Conservation (phyloP, 2,797 vertebrate genomes). For the Myotis vivesi region DNA sequence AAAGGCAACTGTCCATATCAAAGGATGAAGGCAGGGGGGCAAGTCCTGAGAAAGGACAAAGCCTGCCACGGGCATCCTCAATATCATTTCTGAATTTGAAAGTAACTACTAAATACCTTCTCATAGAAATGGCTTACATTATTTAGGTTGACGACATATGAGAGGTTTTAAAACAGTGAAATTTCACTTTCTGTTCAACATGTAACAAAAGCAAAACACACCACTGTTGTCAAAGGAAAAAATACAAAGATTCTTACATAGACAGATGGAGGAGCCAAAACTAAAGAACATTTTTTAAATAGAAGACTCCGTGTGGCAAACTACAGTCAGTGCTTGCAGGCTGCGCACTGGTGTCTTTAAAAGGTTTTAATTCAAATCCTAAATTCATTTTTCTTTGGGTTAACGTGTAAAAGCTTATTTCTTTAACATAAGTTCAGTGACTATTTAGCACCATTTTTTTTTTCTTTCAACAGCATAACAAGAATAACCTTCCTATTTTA, state of each 20-base stretch:
- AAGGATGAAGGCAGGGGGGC: background rate
- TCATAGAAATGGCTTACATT: background rate
- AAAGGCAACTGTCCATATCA: background rate
- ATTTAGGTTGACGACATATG: background rate
- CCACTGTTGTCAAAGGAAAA: background rate
- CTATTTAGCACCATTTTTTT: background rate
- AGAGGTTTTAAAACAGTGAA: background rate
- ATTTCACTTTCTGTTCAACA: background rate
- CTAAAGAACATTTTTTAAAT: background rate
- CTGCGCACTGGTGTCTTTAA: background rate
- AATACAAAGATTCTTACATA: background rate
- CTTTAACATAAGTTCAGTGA: conserved; percentile 41
- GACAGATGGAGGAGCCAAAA: background rate
- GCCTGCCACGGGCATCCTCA: background rate
- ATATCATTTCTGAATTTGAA: background rate
- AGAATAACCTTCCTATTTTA: conserved; percentile 53
- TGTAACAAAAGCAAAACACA: background rate
- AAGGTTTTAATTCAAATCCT: conserved; percentile 44
- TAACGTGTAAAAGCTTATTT: conserved; percentile 41
- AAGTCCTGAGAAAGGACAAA: background rate
- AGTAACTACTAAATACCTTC: background rate
- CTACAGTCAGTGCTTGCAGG: background rate
- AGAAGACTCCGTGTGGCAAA: background rate
- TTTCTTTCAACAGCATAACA: conserved; percentile 10
- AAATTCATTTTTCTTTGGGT: conserved; percentile 22